These are phyloP conservation scores for Epinotia bilunana DNA, from an alignment of 2,888 invertebrate species.

Conservation along the genomic window DNA sequence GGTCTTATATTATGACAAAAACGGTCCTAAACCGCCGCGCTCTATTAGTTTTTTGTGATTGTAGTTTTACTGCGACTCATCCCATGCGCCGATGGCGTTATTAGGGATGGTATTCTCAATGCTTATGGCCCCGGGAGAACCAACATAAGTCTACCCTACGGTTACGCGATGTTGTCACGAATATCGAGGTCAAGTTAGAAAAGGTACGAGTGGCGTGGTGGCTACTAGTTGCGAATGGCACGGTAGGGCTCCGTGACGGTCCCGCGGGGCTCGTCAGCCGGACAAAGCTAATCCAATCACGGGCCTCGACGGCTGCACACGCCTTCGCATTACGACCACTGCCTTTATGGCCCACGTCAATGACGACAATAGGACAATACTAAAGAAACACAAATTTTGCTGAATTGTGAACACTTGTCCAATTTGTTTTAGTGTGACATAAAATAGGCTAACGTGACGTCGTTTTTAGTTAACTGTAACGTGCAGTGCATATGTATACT, in stretches of 20 bases:
- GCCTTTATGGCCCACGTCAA: constrained; percentile 30
- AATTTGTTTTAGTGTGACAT: constrained; percentile 22
- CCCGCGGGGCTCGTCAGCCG: constrained; percentile 87
- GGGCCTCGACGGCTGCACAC: constrained; percentile 66
- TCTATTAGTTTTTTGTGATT: constrained; percentile 34
- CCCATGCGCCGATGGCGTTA: constrained; percentile 69
- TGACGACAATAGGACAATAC: constrained; percentile 20
- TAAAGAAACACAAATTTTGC: constrained; percentile 28
- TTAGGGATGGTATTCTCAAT: constrained; percentile 55
- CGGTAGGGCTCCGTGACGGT: constrained; percentile 67
- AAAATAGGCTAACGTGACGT: constrained; percentile 1
- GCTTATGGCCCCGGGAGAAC: background rate
- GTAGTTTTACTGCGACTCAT: constrained; percentile 64
- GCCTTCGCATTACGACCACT: constrained; percentile 61
- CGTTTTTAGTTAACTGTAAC: too few species aligned
- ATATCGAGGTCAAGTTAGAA: background rate
- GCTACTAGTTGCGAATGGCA: background rate
- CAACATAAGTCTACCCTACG: background rate
- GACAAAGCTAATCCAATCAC: constrained; percentile 88
- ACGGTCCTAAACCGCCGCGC: constrained; percentile 5
- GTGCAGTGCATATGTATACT: too few species aligned
- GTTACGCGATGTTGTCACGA: background rate
- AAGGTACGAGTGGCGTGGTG: background rate
- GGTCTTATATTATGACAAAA: background rate
- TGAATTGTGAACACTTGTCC: constrained; percentile 17